Base-by-base conservation (phyloP, 2,113 vertebrate genomes). In the Muscicapa adusta region DNA sequence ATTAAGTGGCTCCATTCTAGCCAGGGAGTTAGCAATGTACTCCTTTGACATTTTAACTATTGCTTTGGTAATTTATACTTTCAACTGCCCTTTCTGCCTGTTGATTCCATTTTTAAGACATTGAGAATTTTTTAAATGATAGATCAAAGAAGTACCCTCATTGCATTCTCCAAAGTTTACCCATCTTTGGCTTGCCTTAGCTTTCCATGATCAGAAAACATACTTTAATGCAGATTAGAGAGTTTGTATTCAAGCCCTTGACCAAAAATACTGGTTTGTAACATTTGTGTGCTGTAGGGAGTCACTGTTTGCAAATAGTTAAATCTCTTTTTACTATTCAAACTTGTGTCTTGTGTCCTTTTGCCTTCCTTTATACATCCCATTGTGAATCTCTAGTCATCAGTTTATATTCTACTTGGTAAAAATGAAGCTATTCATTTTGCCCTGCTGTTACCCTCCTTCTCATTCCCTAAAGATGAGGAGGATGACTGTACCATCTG, bases 371-470 rank as follows among this genome's bases (percentile, higher is more conserved):
- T 84, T 71, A 53, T 57, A 36, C 12, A 43, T 75, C 13, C 20
- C 14, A 8, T 60, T 88, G 28, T 85, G 77, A 80, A 60, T 82
- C 56, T 93, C 45, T 76, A 75, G 36, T 9, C 25, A 72, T 88
- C 43, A 65, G 7, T 84, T 89, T 78, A 24, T 71, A 60, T 85
- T 89, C 57, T 78, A 2, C 10, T 70, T 80, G 65, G 28, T 91
- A 67, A 85, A 92, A 96, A 88, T 60, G 31, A 53, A 78, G 25
- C 73, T 68, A 33, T 87, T 83, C 62, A 62, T 91, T 94, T 91
- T 75, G 40, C 38, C 40, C 24, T 86, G 6, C 26, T 15, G 2
- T 89, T 85, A 26, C 47, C 26, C 4, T 70, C 24, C 87, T 85
- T 87, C 43, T 74, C 26, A 18, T 88, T 89, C 22, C 16, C 10